Percentiles rank a stretch among this genome's conserved stretches.
Evolutionary conservation across 53 echinoderm and acorn worm species (phyloP).

Genomic region (Patiria pectinifera): DNA sequence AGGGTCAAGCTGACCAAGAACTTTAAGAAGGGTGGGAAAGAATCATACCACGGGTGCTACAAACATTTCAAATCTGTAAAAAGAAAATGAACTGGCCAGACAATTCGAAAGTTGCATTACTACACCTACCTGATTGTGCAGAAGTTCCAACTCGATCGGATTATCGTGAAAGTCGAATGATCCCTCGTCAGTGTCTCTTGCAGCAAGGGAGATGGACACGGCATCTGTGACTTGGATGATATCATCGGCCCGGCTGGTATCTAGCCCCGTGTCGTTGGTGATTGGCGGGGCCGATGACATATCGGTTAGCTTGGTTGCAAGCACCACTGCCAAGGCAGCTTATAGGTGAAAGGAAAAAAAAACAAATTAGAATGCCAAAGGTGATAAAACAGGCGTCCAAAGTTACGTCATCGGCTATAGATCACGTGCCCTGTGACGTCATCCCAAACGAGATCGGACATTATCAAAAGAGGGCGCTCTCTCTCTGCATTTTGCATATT

Average conservation of each 20-base stretch:
- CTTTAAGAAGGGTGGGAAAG: no score
- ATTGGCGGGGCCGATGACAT: not conserved
- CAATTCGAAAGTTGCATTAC: not conserved
- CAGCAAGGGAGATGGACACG: not conserved
- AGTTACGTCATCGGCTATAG: no score
- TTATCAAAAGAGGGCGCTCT: no score
- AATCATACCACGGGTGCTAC: no score
- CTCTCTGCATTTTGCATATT: no score
- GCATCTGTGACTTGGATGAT: not conserved
- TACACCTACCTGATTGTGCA: not conserved
- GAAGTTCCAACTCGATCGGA: not conserved
- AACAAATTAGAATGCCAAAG: not conserved
- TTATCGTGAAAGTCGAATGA: not conserved
- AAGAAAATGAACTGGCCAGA: no score
- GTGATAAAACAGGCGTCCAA: not conserved
- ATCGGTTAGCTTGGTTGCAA: not conserved
- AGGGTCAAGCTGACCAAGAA: no score
- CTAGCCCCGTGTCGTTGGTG: not conserved
- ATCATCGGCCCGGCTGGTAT: not conserved
- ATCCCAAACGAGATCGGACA: no score
- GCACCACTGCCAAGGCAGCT: not conserved
- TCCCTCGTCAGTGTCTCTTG: not conserved
- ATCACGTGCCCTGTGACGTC: no score
- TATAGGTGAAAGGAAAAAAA: not conserved
- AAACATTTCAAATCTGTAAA: no score